These are phyloP conservation scores for Drosophila leonis DNA, from an alignment of 2,888 invertebrate genomes.

Conservation along the genomic window DNA sequence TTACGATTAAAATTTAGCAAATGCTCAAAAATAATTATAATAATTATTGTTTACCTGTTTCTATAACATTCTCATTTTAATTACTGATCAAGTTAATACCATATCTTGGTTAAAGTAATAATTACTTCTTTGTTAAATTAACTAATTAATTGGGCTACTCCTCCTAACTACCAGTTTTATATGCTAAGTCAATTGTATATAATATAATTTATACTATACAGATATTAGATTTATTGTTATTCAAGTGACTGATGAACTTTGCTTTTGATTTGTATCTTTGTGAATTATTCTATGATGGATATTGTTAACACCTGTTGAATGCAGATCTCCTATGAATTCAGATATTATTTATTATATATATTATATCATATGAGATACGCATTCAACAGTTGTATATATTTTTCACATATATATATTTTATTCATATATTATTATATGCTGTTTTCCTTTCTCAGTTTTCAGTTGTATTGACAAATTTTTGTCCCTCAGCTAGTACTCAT, in stretches of 20 bases:
- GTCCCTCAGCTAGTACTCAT: too few species aligned
- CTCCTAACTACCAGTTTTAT: neutral
- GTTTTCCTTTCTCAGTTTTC: too few species aligned
- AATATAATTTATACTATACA: neutral
- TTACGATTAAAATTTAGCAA: neutral
- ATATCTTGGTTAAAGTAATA: neutral
- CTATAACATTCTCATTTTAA: neutral
- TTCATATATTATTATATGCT: too few species aligned
- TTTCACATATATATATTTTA: too few species aligned
- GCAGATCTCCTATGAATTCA: neutral
- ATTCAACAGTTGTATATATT: too few species aligned
- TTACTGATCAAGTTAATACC: neutral
- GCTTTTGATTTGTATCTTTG: neutral
- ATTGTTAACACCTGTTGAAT: too few species aligned
- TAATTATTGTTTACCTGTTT: conserved; percentile 6
- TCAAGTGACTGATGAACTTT: neutral
- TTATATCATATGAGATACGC: too few species aligned
- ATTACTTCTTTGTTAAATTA: neutral
- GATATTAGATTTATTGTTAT: neutral
- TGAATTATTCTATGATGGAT: neutral
- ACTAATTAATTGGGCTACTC: neutral
- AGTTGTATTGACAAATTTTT: too few species aligned
- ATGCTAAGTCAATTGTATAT: neutral
- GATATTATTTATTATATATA: too few species aligned
- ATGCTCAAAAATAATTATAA: neutral